phyloP scores from a whole-genome alignment of 2,888 invertebrate genomes.

The Nasonovia ribisnigri region DNA sequence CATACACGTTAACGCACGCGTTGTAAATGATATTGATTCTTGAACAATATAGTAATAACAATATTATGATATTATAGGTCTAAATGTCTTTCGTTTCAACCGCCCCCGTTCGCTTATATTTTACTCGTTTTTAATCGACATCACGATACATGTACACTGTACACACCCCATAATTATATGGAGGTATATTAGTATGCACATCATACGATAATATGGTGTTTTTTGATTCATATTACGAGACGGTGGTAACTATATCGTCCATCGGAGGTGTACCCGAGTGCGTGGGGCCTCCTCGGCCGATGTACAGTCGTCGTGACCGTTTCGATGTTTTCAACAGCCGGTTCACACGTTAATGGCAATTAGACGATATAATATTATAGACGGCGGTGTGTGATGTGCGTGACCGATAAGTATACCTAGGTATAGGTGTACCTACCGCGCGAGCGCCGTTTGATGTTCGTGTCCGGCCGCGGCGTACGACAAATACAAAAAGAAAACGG shows the following conservation, averaged over 20 bases:
- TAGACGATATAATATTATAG: not conserved
- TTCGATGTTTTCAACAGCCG: not conserved
- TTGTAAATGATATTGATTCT: slow-evolving; percentile 7
- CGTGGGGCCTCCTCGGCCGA: not conserved
- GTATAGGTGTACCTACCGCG: not conserved
- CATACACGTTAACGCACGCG: not conserved
- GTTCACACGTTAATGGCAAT: slow-evolving; percentile 56
- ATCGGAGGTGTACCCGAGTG: slow-evolving; percentile 2
- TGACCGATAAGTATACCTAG: slow-evolving; percentile 42
- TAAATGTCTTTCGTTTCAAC: not conserved
- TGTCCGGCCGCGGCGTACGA: not conserved
- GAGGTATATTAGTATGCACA: not conserved
- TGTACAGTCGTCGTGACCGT: slow-evolving; percentile 30
- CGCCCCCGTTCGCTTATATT: not conserved
- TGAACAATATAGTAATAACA: not conserved
- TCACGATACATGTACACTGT: not conserved
- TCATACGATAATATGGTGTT: not conserved
- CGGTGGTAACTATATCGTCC: not conserved
- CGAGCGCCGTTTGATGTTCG: slow-evolving; percentile 13
- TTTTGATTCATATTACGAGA: not conserved
- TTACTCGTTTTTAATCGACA: not conserved
- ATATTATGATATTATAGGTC: too few relatives aligned
- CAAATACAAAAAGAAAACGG: not conserved
- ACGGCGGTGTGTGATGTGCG: slow-evolving; percentile 14
- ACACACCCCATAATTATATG: not conserved